Percentiles rank a stretch among this genome's conserved stretches.
These are phyloP conservation scores for Argentina silus DNA, from an alignment of 2,797 vertebrate genomes.

Conservation along the genomic window DNA sequence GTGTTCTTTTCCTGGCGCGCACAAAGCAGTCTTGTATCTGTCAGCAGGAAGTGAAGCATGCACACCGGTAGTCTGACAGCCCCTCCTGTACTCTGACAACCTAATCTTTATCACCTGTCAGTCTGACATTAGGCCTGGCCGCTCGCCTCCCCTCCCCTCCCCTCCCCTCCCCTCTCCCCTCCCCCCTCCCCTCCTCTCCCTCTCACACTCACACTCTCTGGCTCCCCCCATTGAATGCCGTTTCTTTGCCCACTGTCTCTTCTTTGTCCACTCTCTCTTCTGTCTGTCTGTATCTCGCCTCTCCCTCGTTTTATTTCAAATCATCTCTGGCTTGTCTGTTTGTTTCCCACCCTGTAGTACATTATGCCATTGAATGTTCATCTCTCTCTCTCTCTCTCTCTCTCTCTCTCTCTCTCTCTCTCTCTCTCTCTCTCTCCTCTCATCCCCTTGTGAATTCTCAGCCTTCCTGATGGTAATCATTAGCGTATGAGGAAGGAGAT, in stretches of 20 bases:
- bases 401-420: constrained; percentile 14
- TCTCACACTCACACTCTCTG: background rate
- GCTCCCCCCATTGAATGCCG: background rate
- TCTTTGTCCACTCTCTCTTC: background rate
- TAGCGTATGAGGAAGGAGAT: background rate
- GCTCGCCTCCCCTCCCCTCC: constrained; percentile 32
- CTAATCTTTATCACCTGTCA: constrained; percentile 72
- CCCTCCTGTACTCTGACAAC: constrained; percentile 63
- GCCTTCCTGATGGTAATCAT: background rate
- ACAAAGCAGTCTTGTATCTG: constrained; percentile 46
- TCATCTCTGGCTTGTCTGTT: background rate
- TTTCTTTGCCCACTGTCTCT: background rate
- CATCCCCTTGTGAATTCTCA: background rate
- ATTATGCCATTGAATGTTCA: background rate
- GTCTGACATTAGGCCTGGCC: constrained; percentile 58
- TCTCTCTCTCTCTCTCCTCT: too few relatives aligned
- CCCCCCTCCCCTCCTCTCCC: background rate
- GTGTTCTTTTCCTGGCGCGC: background rate
- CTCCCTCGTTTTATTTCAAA: background rate
- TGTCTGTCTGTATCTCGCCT: background rate
- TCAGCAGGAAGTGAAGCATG: constrained; percentile 54
- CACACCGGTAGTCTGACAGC: constrained; percentile 47
- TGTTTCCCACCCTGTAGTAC: background rate
- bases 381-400: constrained; percentile 29
- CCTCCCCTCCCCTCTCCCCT: constrained; percentile 13